Evolutionary conservation across 2,113 vertebrate species (phyloP).

Genomic region (Vidua macroura): DNA sequence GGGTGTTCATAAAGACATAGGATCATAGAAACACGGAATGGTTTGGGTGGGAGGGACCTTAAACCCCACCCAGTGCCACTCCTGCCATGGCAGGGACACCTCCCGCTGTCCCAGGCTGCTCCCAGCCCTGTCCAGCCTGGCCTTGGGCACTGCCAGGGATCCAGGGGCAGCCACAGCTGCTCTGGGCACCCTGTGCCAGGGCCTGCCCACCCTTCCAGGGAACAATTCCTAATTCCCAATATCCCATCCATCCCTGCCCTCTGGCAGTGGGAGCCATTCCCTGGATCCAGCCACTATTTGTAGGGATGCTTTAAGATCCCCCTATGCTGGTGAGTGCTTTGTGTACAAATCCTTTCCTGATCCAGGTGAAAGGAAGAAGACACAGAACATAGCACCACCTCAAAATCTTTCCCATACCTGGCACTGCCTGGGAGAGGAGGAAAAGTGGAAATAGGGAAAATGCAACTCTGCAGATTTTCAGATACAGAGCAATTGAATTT

Average conservation of each 20-base stretch:
- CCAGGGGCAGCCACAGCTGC: neutral
- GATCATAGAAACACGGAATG: neutral
- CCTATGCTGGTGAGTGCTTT: neutral
- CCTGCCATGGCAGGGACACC: neutral
- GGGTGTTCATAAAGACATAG: too few relatives aligned
- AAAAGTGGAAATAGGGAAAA: neutral
- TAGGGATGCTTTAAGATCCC: neutral
- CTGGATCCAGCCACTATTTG: neutral
- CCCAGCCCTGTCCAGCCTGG: neutral
- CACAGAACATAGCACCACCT: neutral
- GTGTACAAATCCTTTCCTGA: neutral
- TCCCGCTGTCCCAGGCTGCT: neutral
- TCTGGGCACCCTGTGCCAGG: neutral
- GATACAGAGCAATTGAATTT: neutral
- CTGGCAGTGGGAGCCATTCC: neutral
- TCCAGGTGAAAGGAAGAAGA: neutral
- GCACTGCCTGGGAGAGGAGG: neutral
- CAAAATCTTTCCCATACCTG: neutral
- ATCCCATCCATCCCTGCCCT: neutral
- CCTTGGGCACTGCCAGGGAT: neutral
- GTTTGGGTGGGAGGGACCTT: neutral
- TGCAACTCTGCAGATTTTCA: neutral
- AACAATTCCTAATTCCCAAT: neutral
- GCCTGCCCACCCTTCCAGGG: fast-evolving
- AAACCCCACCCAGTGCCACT: fast-evolving